phyloP scores from a whole-genome alignment of 2,888 invertebrate species.

The Stegana nigrithorax region DNA sequence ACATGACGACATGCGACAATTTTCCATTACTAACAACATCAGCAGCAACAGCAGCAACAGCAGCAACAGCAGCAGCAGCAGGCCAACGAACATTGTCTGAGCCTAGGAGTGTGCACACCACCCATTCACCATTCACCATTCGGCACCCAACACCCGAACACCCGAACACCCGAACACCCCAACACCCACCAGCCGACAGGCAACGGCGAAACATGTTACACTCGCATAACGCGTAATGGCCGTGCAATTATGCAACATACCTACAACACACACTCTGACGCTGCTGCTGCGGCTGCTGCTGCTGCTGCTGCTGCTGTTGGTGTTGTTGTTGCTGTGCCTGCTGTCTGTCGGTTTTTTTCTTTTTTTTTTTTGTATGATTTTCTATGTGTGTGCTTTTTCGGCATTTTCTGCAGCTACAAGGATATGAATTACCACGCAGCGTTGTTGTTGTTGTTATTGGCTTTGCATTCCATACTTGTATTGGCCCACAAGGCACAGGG shows the following conservation, averaged over 20 bases:
- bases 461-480: background rate
- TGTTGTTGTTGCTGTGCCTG: background rate
- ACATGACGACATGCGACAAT: conserved; percentile 39
- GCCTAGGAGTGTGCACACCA: no score
- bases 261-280: conserved; percentile 48
- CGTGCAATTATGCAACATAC: conserved; percentile 34
- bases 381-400: no score
- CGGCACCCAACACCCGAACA: no score
- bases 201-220: background rate
- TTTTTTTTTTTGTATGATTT: background rate
- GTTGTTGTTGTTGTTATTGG: background rate
- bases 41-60: conserved; percentile 9
- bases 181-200: no score
- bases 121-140: no score
- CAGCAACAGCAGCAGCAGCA: background rate
- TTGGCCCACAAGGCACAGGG: no score
- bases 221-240: conserved; percentile 23
- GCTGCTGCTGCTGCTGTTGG: background rate
- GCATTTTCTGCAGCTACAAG: background rate
- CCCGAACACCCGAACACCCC: no score
- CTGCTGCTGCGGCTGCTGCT: background rate
- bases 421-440: conserved; percentile 14
- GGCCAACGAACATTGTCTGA: no score
- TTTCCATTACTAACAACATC: conserved; percentile 3
- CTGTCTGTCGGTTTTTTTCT: background rate